Percentiles rank a stretch among this genome's conserved stretches.
Conservation (phyloP, 2,888 invertebrate genomes). For the Athalia rosae region DNA sequence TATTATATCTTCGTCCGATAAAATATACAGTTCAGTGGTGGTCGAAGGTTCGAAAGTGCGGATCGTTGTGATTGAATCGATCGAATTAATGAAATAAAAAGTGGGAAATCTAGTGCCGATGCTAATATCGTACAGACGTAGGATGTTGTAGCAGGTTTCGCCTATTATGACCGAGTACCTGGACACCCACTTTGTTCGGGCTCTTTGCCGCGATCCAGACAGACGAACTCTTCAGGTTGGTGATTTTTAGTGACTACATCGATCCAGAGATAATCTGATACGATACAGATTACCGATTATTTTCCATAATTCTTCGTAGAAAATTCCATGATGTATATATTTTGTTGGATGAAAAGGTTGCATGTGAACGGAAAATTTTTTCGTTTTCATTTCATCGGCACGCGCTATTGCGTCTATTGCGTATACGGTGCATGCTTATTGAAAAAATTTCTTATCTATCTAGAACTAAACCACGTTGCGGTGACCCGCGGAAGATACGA, state of each 20-base stretch:
- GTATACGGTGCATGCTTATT: neutral
- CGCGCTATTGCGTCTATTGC: neutral
- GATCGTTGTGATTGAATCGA: neutral
- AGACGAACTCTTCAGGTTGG: constrained; percentile 75
- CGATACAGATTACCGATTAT: too few relatives aligned
- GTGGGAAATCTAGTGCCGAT: neutral
- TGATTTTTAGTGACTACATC: too few relatives aligned
- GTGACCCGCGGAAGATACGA: constrained; percentile 25
- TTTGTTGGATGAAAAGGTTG: neutral
- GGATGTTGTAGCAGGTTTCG: constrained; percentile 33
- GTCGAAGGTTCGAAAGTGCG: neutral
- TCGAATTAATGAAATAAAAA: neutral
- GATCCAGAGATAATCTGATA: neutral
- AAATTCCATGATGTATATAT: neutral
- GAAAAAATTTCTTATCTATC: constrained; percentile 12
- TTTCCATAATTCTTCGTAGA: neutral
- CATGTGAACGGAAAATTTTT: neutral
- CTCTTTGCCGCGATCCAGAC: constrained; percentile 76
- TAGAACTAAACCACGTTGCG: constrained; percentile 23
- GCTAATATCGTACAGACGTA: neutral
- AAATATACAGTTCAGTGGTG: neutral
- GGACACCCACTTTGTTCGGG: constrained; percentile 76
- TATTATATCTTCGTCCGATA: neutral
- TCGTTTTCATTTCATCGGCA: neutral
- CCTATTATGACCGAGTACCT: constrained; percentile 75